Conservation (phyloP, 2,797 vertebrate species). For the Acestrorhynchus altus region DNA sequence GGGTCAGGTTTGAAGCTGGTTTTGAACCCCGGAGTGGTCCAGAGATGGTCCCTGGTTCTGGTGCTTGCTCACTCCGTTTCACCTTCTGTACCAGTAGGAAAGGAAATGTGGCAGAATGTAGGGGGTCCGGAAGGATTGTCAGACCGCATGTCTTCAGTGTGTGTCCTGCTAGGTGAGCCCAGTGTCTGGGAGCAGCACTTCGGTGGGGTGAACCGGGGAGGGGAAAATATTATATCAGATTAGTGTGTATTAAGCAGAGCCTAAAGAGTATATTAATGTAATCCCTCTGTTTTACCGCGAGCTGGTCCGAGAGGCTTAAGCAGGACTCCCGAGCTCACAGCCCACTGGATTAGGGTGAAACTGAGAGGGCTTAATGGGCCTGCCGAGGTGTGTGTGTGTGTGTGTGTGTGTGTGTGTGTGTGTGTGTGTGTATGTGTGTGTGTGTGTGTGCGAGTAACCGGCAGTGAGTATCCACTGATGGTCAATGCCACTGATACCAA, state of each 20-base stretch:
- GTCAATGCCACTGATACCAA: constrained; percentile 12
- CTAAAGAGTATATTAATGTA: constrained; percentile 81
- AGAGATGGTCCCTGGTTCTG: too few species aligned
- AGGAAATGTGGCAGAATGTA: too few species aligned
- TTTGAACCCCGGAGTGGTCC: too few species aligned
- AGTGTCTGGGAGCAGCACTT: constrained; percentile 61
- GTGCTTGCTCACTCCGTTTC: too few species aligned
- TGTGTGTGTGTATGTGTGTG: constrained; percentile 30
- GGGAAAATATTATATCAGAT: constrained; percentile 76
- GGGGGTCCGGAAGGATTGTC: too few species aligned
- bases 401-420: constrained; percentile 35
- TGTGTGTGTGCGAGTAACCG: constrained; percentile 11
- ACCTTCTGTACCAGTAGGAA: too few species aligned
- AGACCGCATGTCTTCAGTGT: neutral
- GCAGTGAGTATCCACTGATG: constrained; percentile 6
- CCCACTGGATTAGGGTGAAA: constrained; percentile 80
- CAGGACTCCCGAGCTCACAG: constrained; percentile 67
- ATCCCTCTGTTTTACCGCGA: constrained; percentile 81
- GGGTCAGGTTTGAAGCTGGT: too few species aligned
- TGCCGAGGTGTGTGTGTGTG: constrained; percentile 20
- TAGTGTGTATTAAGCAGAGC: constrained; percentile 76
- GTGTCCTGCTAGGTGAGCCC: constrained; percentile 57
- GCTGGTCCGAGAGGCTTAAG: constrained; percentile 77
- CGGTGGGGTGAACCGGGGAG: constrained; percentile 75
- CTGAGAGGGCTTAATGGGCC: constrained; percentile 76